phyloP scores from a whole-genome alignment of 2,797 vertebrate genomes.

The Gymnoscopelus microlampas region DNA sequence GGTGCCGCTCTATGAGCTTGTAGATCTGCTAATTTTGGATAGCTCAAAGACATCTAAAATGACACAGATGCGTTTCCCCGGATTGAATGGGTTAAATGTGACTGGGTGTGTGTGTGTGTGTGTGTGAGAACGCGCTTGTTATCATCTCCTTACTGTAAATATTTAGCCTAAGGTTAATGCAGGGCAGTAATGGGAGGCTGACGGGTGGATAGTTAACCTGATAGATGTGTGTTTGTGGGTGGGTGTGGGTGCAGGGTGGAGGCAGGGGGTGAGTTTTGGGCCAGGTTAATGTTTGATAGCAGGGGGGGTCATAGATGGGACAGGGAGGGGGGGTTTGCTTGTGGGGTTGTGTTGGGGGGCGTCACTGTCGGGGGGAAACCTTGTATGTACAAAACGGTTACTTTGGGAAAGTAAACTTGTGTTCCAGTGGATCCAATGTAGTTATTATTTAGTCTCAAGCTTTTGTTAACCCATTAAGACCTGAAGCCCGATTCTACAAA shows the following conservation, averaged over 20 bases:
- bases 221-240: conserved; percentile 68
- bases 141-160: conserved; percentile 80
- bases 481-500: too few relatives aligned
- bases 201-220: conserved; percentile 74
- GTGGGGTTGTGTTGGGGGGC: conserved; percentile 25
- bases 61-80: too few relatives aligned
- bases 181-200: conserved; percentile 77
- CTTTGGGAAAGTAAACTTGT: too few relatives aligned
- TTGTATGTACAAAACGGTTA: too few relatives aligned
- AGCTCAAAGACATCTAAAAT: too few relatives aligned
- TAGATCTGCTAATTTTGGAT: too few relatives aligned
- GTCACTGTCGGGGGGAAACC: conserved; percentile 15
- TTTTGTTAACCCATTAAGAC: too few relatives aligned
- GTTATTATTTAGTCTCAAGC: too few relatives aligned
- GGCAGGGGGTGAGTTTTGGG: conserved; percentile 71
- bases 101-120: neutral
- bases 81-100: neutral
- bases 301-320: conserved; percentile 67
- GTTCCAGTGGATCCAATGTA: too few relatives aligned
- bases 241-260: conserved; percentile 43
- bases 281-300: conserved; percentile 79
- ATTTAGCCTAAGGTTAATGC: conserved; percentile 83
- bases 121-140: conserved; percentile 6
- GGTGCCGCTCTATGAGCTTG: too few relatives aligned
- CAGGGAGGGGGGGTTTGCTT: conserved; percentile 15